These are phyloP conservation scores for Drosophila lini DNA, from an alignment of 1,140 invertebrate genomes.

Conservation along the genomic window DNA sequence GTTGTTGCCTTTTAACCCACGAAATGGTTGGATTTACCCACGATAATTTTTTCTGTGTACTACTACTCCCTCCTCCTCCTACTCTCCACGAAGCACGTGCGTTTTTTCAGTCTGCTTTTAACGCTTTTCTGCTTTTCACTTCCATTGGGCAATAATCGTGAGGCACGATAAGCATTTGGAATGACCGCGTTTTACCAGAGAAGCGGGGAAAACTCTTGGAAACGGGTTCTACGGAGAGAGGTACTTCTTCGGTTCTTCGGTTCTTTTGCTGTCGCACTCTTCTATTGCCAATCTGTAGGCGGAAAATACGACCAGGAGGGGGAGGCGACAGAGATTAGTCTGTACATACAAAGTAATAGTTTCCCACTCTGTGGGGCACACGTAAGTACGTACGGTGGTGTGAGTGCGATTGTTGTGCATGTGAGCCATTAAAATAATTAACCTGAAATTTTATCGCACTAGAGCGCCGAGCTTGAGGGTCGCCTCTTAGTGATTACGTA, in stretches of 20 bases:
- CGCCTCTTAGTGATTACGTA: constrained; percentile 59
- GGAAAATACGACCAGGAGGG: not conserved
- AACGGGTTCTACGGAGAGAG: constrained; percentile 19
- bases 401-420: constrained; percentile 31
- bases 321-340: constrained; percentile 24
- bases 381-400: constrained; percentile 7
- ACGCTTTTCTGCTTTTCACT: constrained; percentile 13
- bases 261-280: constrained; percentile 6
- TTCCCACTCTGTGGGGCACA: constrained; percentile 17
- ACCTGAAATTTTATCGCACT: constrained; percentile 63
- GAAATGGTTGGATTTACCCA: too few species aligned
- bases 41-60: too few species aligned
- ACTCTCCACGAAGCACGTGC: constrained; percentile 65
- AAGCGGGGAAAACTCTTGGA: constrained; percentile 15
- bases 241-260: not conserved
- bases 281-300: constrained; percentile 36
- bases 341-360: constrained; percentile 13
- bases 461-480: constrained; percentile 49
- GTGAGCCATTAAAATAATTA: constrained; percentile 68
- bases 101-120: constrained; percentile 41
- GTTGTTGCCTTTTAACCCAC: too few species aligned
- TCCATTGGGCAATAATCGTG: constrained; percentile 47
- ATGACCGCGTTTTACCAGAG: constrained; percentile 11
- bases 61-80: constrained; percentile 2
- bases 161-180: constrained; percentile 37